Evolutionary conservation across 2,797 vertebrate genomes (phyloP).

Genomic region (Sebastolobus alascanus): DNA sequence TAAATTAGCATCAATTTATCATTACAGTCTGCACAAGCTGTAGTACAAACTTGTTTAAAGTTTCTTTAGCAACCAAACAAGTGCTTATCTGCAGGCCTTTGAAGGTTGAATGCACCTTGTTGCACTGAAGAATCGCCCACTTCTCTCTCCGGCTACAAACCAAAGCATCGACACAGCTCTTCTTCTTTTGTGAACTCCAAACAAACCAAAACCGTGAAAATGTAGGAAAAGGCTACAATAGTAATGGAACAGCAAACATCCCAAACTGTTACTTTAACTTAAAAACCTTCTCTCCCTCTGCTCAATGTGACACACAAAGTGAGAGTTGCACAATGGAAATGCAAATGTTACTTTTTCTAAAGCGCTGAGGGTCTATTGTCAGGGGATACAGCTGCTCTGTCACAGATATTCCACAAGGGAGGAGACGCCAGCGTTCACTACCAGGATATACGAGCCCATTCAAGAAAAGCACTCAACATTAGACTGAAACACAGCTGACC

Average conservation of each 20-base stretch:
- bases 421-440: conserved; percentile 31
- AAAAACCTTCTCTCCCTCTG: background rate
- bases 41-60: background rate
- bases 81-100: background rate
- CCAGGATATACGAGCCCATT: conserved; percentile 44
- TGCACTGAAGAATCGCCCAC: background rate
- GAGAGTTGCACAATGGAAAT: conserved; percentile 68
- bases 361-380: conserved; percentile 62
- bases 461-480: conserved; percentile 1
- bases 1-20: background rate
- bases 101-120: background rate
- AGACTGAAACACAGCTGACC: conserved; percentile 42
- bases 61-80: background rate
- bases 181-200: too few species aligned
- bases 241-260: background rate
- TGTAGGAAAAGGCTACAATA: background rate
- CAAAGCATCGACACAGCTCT: too few species aligned
- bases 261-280: background rate
- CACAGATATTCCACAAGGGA: conserved; percentile 55
- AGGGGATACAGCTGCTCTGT: conserved; percentile 60
- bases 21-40: background rate
- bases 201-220: background rate
- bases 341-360: conserved; percentile 63
- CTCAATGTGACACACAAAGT: conserved; percentile 21
- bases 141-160: background rate